Base-by-base conservation (phyloP, 2,797 vertebrate species). In the Sebastes kiyomatsui region DNA sequence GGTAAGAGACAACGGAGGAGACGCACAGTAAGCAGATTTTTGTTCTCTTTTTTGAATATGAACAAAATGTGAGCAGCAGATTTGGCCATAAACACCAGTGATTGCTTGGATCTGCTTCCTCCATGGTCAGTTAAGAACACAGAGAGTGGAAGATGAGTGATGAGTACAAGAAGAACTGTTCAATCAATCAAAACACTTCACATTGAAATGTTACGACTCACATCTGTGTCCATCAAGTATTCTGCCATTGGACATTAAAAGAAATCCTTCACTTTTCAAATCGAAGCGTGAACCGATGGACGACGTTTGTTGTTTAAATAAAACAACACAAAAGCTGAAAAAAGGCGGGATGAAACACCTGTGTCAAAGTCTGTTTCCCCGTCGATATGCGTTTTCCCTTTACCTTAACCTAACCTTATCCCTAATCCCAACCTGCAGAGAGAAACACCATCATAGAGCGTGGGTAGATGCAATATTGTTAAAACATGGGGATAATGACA, bases 11-110 rank as follows among this genome's bases (percentile, higher is more conserved):
- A 71, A 71, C 64, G 54, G 75, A 87, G 68, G 65, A 73, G 70
- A 85, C 27, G 73, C 33, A 79, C 76, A 86, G 72, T 46, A 67
- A 73, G 62, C 69, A 66, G 72, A 75, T 56, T 69, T 23, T 76
- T 60, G 30, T 28, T 58, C 11, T 32, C 58, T 59, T 75, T 83
- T 77, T 87, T 70, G 77, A 92, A 92, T 82, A 86, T 81, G 72
- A 91, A 90, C 74, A 90, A 92, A 93, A 92, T 91, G 87, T 90
- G 79, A 92, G 78, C 79, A 86, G 62, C 85, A 91, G 80, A 92
- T 38, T 38, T 38, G 86, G 87, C 82, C 68, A 77, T 91, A 90
- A 93, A 91, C 89, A 93, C 85, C 72, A 86, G 67, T 73, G 74
- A 84, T 83, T 85, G 78, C 84, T 88, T 92, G 87, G 82, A 89